Evolutionary conservation across 2,797 vertebrate species (phyloP).

Genomic region (Hyperoplus immaculatus): DNA sequence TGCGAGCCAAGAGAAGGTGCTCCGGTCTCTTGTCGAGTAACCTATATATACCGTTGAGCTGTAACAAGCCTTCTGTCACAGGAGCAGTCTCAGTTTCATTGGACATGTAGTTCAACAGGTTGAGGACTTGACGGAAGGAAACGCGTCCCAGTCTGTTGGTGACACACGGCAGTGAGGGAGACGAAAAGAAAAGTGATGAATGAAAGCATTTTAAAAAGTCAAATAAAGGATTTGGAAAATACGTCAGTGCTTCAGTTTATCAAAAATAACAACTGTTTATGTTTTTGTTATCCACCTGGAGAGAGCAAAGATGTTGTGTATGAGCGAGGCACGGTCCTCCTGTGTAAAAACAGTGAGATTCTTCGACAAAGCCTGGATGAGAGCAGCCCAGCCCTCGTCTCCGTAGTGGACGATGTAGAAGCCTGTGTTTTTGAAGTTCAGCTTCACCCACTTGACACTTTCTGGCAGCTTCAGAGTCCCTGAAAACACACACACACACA

Average conservation of each 20-base stretch:
- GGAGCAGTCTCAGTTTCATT: conserved; percentile 89
- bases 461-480: conserved; percentile 85
- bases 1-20: conserved; percentile 73
- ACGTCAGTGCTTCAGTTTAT: not conserved
- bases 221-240: not conserved
- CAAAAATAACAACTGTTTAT: not conserved
- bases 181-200: not conserved
- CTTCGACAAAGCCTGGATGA: conserved; percentile 83
- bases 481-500: conserved; percentile 68
- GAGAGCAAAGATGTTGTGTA: conserved; percentile 93
- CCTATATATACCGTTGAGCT: conserved; percentile 85
- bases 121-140: conserved; percentile 86
- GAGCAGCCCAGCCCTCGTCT: conserved; percentile 84
- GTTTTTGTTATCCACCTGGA: conserved; percentile 83
- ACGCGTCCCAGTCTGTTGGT: conserved; percentile 88
- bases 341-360: conserved; percentile 83
- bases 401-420: conserved; percentile 95
- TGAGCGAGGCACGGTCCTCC: conserved; percentile 93
- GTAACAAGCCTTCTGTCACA: conserved; percentile 89
- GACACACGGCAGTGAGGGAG: not conserved
- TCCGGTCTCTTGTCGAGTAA: conserved; percentile 91
- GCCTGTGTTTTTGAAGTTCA: conserved; percentile 91
- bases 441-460: conserved; percentile 92
- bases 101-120: conserved; percentile 86
- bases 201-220: not conserved